A percentile compares a stretch with the other conserved stretches of the same genome.
Conservation (phyloP, 1,140 invertebrate genomes). For the Brachionus rubens region DNA sequence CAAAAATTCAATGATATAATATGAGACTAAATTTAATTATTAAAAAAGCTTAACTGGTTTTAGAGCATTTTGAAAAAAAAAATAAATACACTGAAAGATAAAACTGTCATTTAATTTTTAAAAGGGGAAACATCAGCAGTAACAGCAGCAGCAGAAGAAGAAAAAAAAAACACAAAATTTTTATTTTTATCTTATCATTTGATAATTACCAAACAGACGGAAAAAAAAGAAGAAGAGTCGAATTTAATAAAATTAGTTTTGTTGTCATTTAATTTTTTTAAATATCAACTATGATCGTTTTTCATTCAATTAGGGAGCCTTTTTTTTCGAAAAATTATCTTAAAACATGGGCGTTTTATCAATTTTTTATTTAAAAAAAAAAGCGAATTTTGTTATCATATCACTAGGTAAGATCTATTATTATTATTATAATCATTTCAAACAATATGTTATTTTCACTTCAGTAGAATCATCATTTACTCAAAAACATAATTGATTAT, state of each 20-base stretch:
- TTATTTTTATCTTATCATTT: slow-evolving; percentile 1
- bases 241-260: slow-evolving; percentile 11
- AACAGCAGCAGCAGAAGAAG: neutral
- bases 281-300: no score
- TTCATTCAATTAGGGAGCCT: no score
- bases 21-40: no score
- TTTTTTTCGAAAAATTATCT: slow-evolving; percentile 17
- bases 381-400: slow-evolving; percentile 23
- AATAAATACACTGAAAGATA: no score
- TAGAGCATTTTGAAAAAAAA: no score
- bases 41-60: no score
- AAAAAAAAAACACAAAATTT: neutral
- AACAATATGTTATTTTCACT: slow-evolving; percentile 36
- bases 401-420: neutral
- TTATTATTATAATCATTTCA: neutral
- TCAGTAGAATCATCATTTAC: neutral
- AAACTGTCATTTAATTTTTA: no score
- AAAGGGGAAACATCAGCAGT: no score
- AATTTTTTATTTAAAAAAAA: slow-evolving; percentile 16
- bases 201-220: neutral
- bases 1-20: no score
- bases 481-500: no score
- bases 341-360: slow-evolving; percentile 17
- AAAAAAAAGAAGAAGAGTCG: slow-evolving; percentile 2
- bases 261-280: neutral